Percentiles rank a stretch among this genome's conserved stretches.
These are phyloP conservation scores for Eumeta japonica DNA, from an alignment of 1,140 invertebrate genomes.

Conservation along the genomic window DNA sequence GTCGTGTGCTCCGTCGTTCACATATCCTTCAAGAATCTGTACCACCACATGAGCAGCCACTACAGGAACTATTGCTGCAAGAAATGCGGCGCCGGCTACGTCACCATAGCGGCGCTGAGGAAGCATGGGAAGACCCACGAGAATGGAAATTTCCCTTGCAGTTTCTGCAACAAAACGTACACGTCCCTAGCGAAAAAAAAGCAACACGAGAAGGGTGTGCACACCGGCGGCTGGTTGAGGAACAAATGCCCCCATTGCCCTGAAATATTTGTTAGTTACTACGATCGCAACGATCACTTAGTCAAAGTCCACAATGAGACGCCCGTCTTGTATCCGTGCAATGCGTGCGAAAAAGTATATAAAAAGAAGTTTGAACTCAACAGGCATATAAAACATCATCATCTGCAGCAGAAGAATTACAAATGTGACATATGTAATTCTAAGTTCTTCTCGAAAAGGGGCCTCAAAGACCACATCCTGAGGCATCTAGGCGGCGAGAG, in stretches of 20 bases:
- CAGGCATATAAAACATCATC: constrained; percentile 47
- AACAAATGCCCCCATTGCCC: constrained; percentile 54
- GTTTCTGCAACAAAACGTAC: constrained; percentile 38
- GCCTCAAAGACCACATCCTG: constrained; percentile 43
- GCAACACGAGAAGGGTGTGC: constrained; percentile 46
- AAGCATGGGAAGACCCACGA: constrained; percentile 46
- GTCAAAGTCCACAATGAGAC: constrained; percentile 44
- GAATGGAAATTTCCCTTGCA: constrained; percentile 43
- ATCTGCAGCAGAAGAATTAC: constrained; percentile 46
- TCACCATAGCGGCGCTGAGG: constrained; percentile 42
- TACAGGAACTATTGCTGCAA: constrained; percentile 50
- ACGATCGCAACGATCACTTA: constrained; percentile 44
- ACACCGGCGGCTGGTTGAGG: constrained; percentile 38
- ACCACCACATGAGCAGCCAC: constrained; percentile 49
- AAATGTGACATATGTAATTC: constrained; percentile 51
- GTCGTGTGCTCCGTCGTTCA: constrained; percentile 41
- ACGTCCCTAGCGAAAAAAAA: constrained; percentile 43
- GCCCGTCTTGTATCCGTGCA: constrained; percentile 42
- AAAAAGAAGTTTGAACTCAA: constrained; percentile 47
- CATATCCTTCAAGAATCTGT: constrained; percentile 46
- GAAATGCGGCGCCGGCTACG: constrained; percentile 43
- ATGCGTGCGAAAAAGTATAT: constrained; percentile 50
- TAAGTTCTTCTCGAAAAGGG: constrained; percentile 47
- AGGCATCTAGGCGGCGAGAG: constrained; percentile 36
- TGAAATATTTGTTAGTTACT: constrained; percentile 49